Evolutionary conservation across 2,113 vertebrate species (phyloP), one percentile per base, ranked within the genome.

Genomic region (Ophthalmolycus amberensis): DNA sequence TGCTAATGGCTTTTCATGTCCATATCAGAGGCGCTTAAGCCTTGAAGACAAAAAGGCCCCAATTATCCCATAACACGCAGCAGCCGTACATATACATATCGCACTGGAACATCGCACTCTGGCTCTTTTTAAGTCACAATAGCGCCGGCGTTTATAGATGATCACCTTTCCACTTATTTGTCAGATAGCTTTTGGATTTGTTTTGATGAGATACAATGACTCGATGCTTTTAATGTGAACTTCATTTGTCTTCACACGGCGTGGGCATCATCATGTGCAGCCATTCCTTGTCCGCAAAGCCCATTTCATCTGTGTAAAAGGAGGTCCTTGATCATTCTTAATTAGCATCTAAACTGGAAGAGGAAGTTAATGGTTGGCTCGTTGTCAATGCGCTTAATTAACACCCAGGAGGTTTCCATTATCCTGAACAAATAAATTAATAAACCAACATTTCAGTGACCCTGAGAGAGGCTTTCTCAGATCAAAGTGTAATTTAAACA

Each of bases 381-480:
- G 94, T 95, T 95, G 96, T 95, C 94, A 95, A 94, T 92, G 94
- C 52, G 87, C 93, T 92, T 97, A 96, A 97, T 98, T 96, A 90
- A 97, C 94, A 95, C 93, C 95, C 95, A 87, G 87, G 95, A 96
- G 96, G 92, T 95, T 95, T 96, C 85, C 82, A 96, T 95, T 86
- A 95, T 95, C 91, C 92, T 90, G 91, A 94, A 91, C 95, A 90
- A 95, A 95, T 94, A 95, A 94, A 95, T 81, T 37, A 89, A 90
- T 90, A 90, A 83, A 82, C 12, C 27, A 67, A 96, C 93, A 94
- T 95, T 92, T 88, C 92, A 90, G 90, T 86, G 90, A 95, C 91
- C 95, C 92, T 89, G 93, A 27, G 79, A 91, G 82, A 80, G 67
- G 66, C 54, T 93, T 94, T 93, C 71, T 86, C 90, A 63, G 95